phyloP scores from a whole-genome alignment of 2,888 invertebrate genomes.

The Frankliniella intonsa region DNA sequence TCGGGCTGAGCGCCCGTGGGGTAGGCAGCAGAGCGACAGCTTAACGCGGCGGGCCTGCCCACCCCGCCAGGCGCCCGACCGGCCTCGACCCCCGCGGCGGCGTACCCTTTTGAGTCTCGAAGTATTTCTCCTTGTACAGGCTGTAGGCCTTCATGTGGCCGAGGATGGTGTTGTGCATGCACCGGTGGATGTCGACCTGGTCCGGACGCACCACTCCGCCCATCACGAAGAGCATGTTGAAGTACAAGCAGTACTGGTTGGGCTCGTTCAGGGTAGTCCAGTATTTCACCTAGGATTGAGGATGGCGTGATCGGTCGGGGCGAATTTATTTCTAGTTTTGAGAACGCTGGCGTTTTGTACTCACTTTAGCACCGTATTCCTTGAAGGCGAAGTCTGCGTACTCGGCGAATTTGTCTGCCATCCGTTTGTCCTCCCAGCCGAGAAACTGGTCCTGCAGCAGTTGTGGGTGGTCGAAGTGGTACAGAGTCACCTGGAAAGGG shows the following conservation, averaged over 20 bases:
- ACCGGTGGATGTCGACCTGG: neutral
- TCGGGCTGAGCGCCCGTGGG: too few relatives aligned
- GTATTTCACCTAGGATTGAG: neutral
- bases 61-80: too few relatives aligned
- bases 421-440: neutral
- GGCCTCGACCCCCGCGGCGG: neutral
- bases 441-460: neutral
- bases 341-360: neutral
- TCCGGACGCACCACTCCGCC: neutral
- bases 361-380: neutral
- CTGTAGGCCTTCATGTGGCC: neutral
- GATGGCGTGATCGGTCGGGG: neutral
- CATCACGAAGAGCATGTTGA: neutral
- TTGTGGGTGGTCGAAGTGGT: conserved; percentile 6
- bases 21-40: too few relatives aligned
- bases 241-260: conserved; percentile 6
- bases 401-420: neutral
- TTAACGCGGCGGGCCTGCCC: too few relatives aligned
- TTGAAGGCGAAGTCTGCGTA: neutral
- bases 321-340: neutral
- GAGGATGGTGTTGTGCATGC: neutral
- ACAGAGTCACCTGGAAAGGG: neutral
- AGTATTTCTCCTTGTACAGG: neutral
- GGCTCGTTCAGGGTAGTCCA: conserved; percentile 12
- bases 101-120: neutral